phyloP scores from a whole-genome alignment of 2,113 vertebrate genomes.

The Cyanoderma ruficeps region DNA sequence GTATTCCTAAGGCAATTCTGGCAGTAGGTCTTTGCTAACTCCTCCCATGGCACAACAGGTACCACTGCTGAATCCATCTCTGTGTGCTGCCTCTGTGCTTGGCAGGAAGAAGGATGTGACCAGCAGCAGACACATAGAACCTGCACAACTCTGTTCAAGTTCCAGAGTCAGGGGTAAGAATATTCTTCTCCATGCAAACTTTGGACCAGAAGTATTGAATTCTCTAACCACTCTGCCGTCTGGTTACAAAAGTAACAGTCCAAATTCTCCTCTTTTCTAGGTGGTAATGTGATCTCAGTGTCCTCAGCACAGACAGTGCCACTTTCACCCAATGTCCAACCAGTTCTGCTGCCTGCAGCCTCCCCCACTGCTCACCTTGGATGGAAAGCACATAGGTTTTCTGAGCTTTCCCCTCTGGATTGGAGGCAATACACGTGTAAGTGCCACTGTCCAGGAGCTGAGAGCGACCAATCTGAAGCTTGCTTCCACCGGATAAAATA shows the following conservation, averaged over 20 bases:
- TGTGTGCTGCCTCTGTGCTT: accelerated
- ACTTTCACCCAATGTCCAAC: background rate
- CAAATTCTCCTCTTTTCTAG: background rate
- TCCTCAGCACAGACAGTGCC: background rate
- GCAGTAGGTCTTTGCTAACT: background rate
- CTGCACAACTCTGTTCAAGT: background rate
- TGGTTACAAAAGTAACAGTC: background rate
- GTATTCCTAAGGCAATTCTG: background rate
- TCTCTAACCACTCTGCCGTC: background rate
- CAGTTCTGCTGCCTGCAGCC: background rate
- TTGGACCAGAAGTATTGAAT: background rate
- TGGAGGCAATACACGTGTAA: constrained; percentile 90
- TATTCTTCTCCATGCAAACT: background rate
- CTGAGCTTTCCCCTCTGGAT: constrained; percentile 85
- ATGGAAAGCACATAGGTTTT: constrained; percentile 89
- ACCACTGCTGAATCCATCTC: background rate
- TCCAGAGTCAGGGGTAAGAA: background rate
- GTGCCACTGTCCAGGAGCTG: constrained; percentile 85
- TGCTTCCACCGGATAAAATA: constrained; percentile 91
- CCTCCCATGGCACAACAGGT: background rate
- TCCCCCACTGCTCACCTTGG: constrained; percentile 77
- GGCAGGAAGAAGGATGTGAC: background rate
- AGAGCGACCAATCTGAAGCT: constrained; percentile 89
- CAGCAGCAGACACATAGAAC: background rate
- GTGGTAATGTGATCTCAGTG: background rate